Conservation (phyloP, 2,113 vertebrate genomes). For the Oceanodroma tethys region DNA sequence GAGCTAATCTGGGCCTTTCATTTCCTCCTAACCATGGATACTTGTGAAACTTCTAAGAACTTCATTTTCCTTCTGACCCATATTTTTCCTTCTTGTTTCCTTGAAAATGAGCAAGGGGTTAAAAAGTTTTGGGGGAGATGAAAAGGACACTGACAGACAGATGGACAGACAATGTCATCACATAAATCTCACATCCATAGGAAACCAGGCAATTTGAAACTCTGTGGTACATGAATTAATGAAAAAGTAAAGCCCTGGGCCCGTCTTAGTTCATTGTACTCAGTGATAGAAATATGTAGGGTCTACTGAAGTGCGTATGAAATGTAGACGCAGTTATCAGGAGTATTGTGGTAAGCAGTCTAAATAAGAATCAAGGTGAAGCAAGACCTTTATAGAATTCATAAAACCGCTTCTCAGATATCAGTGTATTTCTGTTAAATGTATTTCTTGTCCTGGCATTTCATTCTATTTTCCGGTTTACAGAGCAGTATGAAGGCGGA, state of each 20-base stretch:
- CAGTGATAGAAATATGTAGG: not conserved
- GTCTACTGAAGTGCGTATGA: not conserved
- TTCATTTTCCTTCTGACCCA: not conserved
- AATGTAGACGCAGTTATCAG: not conserved
- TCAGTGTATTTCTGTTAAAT: not conserved
- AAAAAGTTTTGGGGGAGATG: not conserved
- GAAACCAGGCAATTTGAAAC: not conserved
- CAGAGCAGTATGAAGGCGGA: constrained; percentile 91
- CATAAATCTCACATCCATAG: not conserved
- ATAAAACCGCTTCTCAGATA: not conserved
- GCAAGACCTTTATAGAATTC: not conserved
- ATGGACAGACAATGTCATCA: not conserved
- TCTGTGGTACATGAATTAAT: not conserved
- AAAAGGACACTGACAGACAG: not conserved
- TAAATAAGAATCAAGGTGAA: not conserved
- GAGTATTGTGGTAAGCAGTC: not conserved
- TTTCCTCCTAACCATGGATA: not conserved
- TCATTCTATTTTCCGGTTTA: constrained; percentile 36
- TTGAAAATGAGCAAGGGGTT: not conserved
- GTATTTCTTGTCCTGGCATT: not conserved
- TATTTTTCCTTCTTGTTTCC: not conserved
- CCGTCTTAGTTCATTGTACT: not conserved
- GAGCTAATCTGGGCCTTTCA: not conserved
- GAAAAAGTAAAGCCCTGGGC: not conserved
- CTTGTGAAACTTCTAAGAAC: not conserved